Percentiles rank a stretch among this genome's conserved stretches.
These are phyloP conservation scores for Unio pictorum DNA, from an alignment of 2,888 invertebrate species.

Conservation along the genomic window DNA sequence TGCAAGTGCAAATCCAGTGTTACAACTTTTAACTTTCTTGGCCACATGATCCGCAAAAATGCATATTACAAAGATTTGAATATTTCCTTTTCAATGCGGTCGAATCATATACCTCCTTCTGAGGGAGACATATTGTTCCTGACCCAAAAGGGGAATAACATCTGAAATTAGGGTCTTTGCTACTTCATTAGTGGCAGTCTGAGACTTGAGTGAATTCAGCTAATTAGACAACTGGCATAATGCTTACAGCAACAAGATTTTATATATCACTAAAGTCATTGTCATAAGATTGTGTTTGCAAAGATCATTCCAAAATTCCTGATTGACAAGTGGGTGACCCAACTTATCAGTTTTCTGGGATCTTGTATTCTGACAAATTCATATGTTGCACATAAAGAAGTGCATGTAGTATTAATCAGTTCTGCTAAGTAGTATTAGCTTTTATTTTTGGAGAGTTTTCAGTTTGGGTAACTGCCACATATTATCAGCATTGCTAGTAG, in stretches of 20 bases:
- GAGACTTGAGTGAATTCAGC: slow-evolving; percentile 4
- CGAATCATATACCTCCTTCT: slow-evolving; percentile 13
- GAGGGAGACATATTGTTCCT: slow-evolving; percentile 15
- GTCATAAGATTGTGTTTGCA: slow-evolving; percentile 9
- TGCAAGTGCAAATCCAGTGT: neutral
- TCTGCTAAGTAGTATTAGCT: slow-evolving; percentile 2
- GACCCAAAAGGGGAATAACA: slow-evolving; percentile 12
- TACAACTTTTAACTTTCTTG: slow-evolving; percentile 16
- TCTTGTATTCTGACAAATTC: slow-evolving; percentile 5
- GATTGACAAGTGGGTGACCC: slow-evolving; percentile 7
- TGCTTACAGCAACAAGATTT: slow-evolving; percentile 5
- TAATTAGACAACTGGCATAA: slow-evolving; percentile 11
- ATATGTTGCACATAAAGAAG: slow-evolving; percentile 5
- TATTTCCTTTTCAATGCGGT: slow-evolving; percentile 13
- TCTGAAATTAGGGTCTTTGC: slow-evolving; percentile 8
- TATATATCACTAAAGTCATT: slow-evolving; percentile 9
- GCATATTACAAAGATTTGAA: slow-evolving; percentile 3
- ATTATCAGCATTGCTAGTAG: too few relatives aligned
- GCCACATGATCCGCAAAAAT: slow-evolving; percentile 18
- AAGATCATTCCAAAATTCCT: slow-evolving; percentile 12
- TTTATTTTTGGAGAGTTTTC: slow-evolving; percentile 3
- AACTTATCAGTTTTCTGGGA: slow-evolving; percentile 8
- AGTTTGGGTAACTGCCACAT: slow-evolving; percentile 3
- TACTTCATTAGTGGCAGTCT: slow-evolving; percentile 4
- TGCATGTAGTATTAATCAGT: slow-evolving; percentile 8